These are phyloP conservation scores for Rhinogobius similis DNA, from an alignment of 2,113 vertebrate genomes.

Conservation along the genomic window DNA sequence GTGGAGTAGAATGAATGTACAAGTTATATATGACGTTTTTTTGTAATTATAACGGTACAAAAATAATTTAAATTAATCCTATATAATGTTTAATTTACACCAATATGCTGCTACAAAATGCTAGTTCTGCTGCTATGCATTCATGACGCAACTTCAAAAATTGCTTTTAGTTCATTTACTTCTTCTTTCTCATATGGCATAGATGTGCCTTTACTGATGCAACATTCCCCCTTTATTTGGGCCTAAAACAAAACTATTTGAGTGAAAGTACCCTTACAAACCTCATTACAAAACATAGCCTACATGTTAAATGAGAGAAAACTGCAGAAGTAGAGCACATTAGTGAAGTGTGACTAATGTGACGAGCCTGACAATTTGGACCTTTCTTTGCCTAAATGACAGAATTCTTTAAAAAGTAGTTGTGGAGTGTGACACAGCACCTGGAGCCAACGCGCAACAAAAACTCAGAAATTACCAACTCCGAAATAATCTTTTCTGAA, in stretches of 20 bases:
- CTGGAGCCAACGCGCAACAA: slow-evolving; percentile 42
- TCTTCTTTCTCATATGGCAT: no score
- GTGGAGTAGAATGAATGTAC: no score
- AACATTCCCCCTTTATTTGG: not conserved
- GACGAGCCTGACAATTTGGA: slow-evolving; percentile 1
- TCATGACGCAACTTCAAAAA: not conserved
- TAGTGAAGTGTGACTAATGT: not conserved
- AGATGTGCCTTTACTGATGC: no score
- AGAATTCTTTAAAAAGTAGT: slow-evolving; percentile 23
- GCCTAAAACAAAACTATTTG: not conserved
- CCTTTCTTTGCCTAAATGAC: slow-evolving; percentile 30
- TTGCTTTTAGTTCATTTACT: not conserved
- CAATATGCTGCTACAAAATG: not conserved
- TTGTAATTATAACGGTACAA: no score
- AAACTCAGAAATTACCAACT: slow-evolving; percentile 34
- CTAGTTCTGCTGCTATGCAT: not conserved
- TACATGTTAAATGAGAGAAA: not conserved
- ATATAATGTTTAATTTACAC: not conserved
- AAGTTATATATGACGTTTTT: no score
- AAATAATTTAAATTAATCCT: no score
- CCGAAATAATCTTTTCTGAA: slow-evolving; percentile 35
- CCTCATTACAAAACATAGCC: not conserved
- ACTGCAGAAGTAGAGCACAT: not conserved
- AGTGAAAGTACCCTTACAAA: not conserved
- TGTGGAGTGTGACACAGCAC: slow-evolving; percentile 40